Evolutionary conservation across 2,797 vertebrate genomes (phyloP).

Genomic region (Tadarida brasiliensis): DNA sequence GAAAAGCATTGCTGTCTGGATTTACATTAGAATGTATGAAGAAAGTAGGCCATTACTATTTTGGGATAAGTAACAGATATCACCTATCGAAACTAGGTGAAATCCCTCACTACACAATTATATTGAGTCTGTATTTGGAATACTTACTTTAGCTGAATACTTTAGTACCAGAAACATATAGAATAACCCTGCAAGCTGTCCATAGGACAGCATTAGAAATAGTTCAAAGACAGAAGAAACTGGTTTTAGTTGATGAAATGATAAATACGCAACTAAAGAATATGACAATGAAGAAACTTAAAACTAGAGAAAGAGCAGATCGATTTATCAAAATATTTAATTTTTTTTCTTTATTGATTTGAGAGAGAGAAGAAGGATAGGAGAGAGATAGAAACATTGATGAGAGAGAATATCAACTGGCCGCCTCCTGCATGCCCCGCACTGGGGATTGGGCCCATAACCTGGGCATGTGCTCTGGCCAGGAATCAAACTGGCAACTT

Average conservation of each 20-base stretch:
- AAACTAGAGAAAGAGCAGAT: neutral
- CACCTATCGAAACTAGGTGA: neutral
- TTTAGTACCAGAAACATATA: constrained; percentile 7
- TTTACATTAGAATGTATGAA: constrained; percentile 29
- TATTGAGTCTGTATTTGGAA: constrained; percentile 8
- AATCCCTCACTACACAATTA: constrained; percentile 19
- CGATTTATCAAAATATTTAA: neutral
- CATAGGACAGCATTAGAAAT: constrained; percentile 9
- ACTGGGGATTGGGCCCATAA: too few relatives aligned
- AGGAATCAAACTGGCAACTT: too few relatives aligned
- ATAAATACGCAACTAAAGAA: neutral
- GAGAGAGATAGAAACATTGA: too few relatives aligned
- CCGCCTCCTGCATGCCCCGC: too few relatives aligned
- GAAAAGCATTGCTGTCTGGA: constrained; percentile 10
- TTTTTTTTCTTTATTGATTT: too few relatives aligned
- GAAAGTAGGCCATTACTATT: constrained; percentile 45
- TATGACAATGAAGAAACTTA: neutral
- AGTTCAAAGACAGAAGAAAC: constrained; percentile 20
- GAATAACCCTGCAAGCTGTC: neutral
- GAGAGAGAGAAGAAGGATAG: too few relatives aligned
- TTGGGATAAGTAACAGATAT: neutral
- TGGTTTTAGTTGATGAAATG: neutral
- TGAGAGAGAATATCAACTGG: too few relatives aligned
- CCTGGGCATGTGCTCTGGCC: too few relatives aligned
- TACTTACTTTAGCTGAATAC: neutral